Base-by-base conservation (phyloP, 2,888 invertebrate species). In the Platypus cylindrus region DNA sequence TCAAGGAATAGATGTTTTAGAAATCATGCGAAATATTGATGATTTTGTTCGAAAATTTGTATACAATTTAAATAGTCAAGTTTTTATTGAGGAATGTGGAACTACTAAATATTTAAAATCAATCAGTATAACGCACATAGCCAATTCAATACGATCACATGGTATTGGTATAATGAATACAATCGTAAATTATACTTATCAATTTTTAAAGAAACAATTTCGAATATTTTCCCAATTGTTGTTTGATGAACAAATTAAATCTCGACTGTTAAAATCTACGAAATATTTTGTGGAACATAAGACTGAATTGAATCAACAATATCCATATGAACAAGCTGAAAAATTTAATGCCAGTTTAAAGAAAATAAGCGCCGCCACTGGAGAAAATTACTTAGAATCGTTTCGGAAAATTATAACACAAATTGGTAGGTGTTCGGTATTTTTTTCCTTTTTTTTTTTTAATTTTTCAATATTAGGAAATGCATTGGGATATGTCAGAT, bases 161-260 rank as follows among this genome's bases (percentile, higher is more conserved):
- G 97, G 97, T 17, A 85, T 83, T 5, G 97, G 97, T 5, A 89
- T 97, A 41, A 89, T 55, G 55, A 56, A 54, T 36, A 56, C 56
- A 1, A 54, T 55, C 57, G 69, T 82, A 0, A 91, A 91, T 56
- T 87, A 84, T 50, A 85, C 86, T 1, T 91, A 91, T 62, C 94
- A 94, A 62, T 95, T 93, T 62, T 66, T 97, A 45, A 75, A 87
- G 46, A 82, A 87, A 48, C 93, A 95, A 60, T 83, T 98, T 52
- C 84, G 82, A 49, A 81, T 82, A 1, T 90, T 98, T 58, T 95
- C 95, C 0, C 94, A 95, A 60, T 97, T 97, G 58, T 75, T 98
- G 61, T 95, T 84, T 56, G 95, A 97, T 57, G 98, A 98, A 60
- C 93, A 93, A 53, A 93, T 98, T 31, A 94, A 95, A 60, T 93